Base-by-base conservation (phyloP, 1,140 invertebrate species). In the Tetramorium parvispinum region DNA sequence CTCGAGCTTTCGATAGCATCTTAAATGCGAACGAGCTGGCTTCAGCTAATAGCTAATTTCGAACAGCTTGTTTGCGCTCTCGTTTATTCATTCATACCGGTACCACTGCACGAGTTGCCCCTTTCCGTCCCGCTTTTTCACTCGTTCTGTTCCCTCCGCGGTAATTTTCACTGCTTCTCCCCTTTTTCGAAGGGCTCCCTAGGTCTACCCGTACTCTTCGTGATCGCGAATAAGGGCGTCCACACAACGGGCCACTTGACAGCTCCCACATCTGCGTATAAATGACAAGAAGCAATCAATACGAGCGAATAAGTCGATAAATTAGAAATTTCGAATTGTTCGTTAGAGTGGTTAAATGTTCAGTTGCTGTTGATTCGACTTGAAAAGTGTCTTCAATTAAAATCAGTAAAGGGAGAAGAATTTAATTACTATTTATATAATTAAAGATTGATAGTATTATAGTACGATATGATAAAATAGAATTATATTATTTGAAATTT, bases 51-150 rank as follows among this genome's bases (percentile, higher is more conserved):
- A 89, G 89, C 91, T 93, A 92, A 93, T 93, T 92, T 92, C 81
- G 88, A 90, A 88, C 89, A 89, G 88, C 85, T 87, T 89, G 86
- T 92, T 92, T 92, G 88, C 86, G 85, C 86, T 77, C 63, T 85
- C 86, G 85, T 92, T 92, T 92, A 92, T 93, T 93, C 92, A 93
- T 93, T 93, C 89, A 92, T 91, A 88, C 92, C 90, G 89, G 89
- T 87, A 93, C 81, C 89, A 89, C 46, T 79, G 78, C 68, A 70
- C 57, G 71, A 51, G 46, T 89, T 87, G 92, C 88, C 88, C 89
- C 88, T 90, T 93, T 92, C 91, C 91, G 91, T 92, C 91, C 89
- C 55, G 86, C 82, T 85, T 90, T 90, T 88, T 87, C 88, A 86
- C 75, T 90, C 86, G 76, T 61, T 73, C 51, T 57, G n/a, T 70